Evolutionary conservation across 2,113 vertebrate species (phyloP), one percentile per base, ranked within the genome.

Genomic region (Chaenocephalus aceratus): DNA sequence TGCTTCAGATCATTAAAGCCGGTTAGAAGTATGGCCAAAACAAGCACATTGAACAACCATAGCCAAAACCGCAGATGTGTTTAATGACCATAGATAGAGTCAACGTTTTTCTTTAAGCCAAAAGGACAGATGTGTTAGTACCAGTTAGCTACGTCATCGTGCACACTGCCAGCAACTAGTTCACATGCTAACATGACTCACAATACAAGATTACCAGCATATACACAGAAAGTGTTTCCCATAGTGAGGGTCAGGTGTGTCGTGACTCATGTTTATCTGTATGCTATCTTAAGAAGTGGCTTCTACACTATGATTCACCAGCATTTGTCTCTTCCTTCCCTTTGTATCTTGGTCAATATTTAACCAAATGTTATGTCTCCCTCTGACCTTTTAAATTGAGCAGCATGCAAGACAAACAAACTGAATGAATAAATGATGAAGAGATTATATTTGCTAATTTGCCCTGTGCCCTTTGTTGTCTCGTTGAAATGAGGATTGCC

Each of bases 371-470:
- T 64, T 63, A 34, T 15, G 0, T 73, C 70, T 81, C 59, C 46
- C 53, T 69, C 57, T 92, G 90, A 92, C 89, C 90, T 93, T 93
- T 89, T 53, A 65, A 62, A 62, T 72, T n/a, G 63, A 84, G 84
- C 83, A 72, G 60, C 73, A 86, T 56, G 80, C 61, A 81, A 45
- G 57, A 83, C 49, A 67, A 90, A 84, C 74, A 88, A 85, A 85
- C 71, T 18, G 75, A 80, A 90, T 88, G 81, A 88, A 88, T 89
- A 87, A 91, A 85, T 85, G 54, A 89, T 85, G 82, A 85, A 58
- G 45, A 70, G 63, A 85, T 89, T 91, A 83, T 82, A 85, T 87
- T 88, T 86, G 80, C 80, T 89, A 80, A 87, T 89, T 84, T 81
- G 56, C 74, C 52, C 53, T 46, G 61, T 72, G 80, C 79, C 79